Conservation (phyloP, 1,140 invertebrate species). For the Catajapyx aquilonaris region DNA sequence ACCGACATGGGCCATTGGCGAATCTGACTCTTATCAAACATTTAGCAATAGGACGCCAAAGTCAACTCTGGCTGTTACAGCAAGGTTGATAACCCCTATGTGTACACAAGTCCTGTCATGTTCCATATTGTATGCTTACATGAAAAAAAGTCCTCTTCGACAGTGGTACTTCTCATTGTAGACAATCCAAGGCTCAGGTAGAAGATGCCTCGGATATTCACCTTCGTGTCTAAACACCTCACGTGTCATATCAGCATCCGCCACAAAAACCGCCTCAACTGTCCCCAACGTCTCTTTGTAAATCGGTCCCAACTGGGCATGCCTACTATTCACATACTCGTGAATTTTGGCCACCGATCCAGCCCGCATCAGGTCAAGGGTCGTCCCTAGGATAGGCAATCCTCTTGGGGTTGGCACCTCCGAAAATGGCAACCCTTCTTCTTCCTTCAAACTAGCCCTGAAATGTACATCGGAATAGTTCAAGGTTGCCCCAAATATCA, state of each 20-base stretch:
- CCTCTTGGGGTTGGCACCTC: conserved; percentile 23
- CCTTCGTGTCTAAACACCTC: conserved; percentile 52
- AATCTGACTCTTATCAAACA: too few relatives aligned
- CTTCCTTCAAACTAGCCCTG: too few relatives aligned
- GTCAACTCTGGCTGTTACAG: too few relatives aligned
- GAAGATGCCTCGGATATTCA: conserved; percentile 47
- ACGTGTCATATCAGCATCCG: conserved; percentile 41
- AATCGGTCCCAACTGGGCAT: conserved; percentile 47
- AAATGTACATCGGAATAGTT: too few relatives aligned
- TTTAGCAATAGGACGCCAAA: too few relatives aligned
- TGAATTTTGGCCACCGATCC: conserved; percentile 34
- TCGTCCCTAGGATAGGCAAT: conserved; percentile 31
- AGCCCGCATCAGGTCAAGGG: conserved; percentile 24
- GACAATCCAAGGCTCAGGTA: conserved; percentile 59
- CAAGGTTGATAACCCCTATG: too few relatives aligned
- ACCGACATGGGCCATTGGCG: too few relatives aligned
- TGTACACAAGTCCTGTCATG: too few relatives aligned
- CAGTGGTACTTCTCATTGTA: conserved; percentile 50
- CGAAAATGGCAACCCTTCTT: too few relatives aligned
- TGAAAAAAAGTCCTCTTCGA: conserved; percentile 63
- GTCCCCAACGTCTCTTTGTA: conserved; percentile 47
- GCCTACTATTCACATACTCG: conserved; percentile 45
- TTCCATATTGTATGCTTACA: too few relatives aligned
- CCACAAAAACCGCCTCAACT: conserved; percentile 43
- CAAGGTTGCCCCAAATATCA: too few relatives aligned